phyloP scores from a whole-genome alignment of 2,888 invertebrate genomes.

The Drosophila setosimentum region DNA sequence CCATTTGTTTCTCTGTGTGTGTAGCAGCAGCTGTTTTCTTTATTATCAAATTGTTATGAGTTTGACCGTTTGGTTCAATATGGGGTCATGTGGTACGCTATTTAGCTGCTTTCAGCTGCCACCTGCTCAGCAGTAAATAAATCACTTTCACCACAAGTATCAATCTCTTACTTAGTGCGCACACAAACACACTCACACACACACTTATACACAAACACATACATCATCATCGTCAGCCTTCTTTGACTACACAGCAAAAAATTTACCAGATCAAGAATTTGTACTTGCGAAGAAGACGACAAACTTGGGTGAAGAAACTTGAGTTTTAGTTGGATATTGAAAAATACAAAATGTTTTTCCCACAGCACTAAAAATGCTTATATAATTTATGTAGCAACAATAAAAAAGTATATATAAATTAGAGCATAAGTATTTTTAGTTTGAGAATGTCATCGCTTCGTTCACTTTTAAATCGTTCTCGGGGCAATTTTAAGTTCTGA shows the following conservation, averaged over 20 bases:
- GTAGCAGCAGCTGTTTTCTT: conserved; percentile 42
- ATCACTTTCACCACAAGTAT: conserved; percentile 79
- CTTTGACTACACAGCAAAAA: conserved; percentile 18
- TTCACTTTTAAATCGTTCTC: background rate
- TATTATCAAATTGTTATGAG: conserved; percentile 79
- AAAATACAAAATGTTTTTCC: background rate
- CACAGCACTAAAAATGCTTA: background rate
- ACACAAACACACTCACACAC: conserved; percentile 8
- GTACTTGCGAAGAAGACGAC: background rate
- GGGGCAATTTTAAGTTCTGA: background rate
- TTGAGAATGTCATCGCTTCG: background rate
- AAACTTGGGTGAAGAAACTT: background rate
- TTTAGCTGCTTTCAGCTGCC: conserved; percentile 25
- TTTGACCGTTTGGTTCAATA: conserved; percentile 70
- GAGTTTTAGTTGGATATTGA: background rate
- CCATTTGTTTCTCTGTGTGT: background rate
- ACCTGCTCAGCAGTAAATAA: conserved; percentile 67
- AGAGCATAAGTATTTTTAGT: background rate
- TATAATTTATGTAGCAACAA: background rate
- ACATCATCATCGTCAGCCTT: conserved; percentile 18
- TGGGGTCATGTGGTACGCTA: conserved; percentile 57
- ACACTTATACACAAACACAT: conserved; percentile 13
- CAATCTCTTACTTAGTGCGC: conserved; percentile 68
- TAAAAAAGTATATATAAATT: background rate
- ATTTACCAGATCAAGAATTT: background rate